Conservation (phyloP, 2,888 invertebrate genomes). For the Coelopa pilipes region DNA sequence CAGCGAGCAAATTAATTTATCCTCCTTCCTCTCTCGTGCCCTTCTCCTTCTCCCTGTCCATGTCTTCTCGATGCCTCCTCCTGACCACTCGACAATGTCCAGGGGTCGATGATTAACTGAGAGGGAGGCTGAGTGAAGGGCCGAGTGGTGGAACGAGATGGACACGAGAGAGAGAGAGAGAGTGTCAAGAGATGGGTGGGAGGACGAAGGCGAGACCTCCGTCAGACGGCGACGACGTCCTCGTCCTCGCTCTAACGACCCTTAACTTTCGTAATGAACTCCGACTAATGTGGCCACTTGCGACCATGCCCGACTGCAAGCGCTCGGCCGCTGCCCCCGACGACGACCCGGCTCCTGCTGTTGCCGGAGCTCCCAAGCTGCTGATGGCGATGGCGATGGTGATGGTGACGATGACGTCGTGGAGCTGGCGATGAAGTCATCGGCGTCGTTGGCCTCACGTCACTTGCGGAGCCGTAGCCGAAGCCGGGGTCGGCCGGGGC, state of each 20-base stretch:
- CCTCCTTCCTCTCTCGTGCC: too few species aligned
- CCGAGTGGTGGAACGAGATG: too few species aligned
- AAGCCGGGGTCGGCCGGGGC: slow-evolving; percentile 16
- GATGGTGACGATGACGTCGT: slow-evolving; percentile 30
- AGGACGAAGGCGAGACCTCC: not conserved
- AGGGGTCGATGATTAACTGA: too few species aligned
- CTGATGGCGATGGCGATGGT: slow-evolving; percentile 44
- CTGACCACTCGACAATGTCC: too few species aligned
- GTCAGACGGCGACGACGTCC: not conserved
- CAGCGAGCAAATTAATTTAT: too few species aligned
- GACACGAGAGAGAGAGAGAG: too few species aligned
- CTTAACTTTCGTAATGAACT: slow-evolving; percentile 57
- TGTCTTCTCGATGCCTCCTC: too few species aligned
- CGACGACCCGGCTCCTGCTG: slow-evolving; percentile 45
- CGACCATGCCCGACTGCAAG: too few species aligned
- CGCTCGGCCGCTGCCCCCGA: slow-evolving; percentile 27
- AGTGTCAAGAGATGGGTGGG: too few species aligned
- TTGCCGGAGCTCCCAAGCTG: slow-evolving; percentile 39
- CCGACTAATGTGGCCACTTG: slow-evolving; percentile 53
- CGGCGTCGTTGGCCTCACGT: slow-evolving; percentile 50
- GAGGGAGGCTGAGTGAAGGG: too few species aligned
- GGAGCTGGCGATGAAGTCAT: slow-evolving; percentile 58
- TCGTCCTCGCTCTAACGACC: slow-evolving; percentile 50
- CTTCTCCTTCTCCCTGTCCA: too few species aligned
- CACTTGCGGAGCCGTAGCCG: slow-evolving; percentile 30